Percentiles rank a stretch among this genome's conserved stretches.
phyloP scores from a whole-genome alignment of 2,113 vertebrate genomes.

The Euleptes europaea region DNA sequence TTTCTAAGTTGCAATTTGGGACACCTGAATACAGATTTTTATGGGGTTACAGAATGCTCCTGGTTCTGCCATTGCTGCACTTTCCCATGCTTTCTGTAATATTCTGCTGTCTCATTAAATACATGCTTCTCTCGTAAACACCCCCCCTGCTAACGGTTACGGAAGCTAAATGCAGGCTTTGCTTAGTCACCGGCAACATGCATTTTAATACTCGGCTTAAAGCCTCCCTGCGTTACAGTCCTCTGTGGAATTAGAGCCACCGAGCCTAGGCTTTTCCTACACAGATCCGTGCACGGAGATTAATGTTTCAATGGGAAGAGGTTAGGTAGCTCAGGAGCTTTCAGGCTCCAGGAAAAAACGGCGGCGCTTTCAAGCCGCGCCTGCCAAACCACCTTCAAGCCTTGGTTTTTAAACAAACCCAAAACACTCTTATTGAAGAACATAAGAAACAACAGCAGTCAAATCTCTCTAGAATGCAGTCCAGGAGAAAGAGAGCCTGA shows the following conservation, averaged over 20 bases:
- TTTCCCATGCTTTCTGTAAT: neutral
- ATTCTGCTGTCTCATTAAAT: neutral
- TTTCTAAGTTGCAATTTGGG: neutral
- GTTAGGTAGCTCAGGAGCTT: neutral
- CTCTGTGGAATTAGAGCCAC: conserved; percentile 2
- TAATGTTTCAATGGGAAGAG: neutral
- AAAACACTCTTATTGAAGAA: neutral
- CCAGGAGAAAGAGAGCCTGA: neutral
- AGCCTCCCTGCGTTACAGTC: neutral
- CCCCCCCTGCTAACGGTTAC: neutral
- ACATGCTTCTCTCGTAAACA: neutral
- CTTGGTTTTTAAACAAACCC: neutral
- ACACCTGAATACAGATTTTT: neutral
- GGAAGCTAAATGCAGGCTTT: neutral
- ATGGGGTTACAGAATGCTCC: neutral
- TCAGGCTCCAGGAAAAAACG: too few relatives aligned
- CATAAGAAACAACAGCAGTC: neutral
- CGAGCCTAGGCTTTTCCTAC: neutral
- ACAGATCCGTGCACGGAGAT: conserved; percentile 1
- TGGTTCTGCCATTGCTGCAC: too few relatives aligned
- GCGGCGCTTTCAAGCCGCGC: neutral
- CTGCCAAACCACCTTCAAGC: neutral
- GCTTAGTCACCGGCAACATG: conserved; percentile 24
- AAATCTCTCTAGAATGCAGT: neutral
- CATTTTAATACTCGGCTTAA: conserved; percentile 27